Evolutionary conservation across 2,797 vertebrate genomes (phyloP).

Genomic region (Anableps anableps): DNA sequence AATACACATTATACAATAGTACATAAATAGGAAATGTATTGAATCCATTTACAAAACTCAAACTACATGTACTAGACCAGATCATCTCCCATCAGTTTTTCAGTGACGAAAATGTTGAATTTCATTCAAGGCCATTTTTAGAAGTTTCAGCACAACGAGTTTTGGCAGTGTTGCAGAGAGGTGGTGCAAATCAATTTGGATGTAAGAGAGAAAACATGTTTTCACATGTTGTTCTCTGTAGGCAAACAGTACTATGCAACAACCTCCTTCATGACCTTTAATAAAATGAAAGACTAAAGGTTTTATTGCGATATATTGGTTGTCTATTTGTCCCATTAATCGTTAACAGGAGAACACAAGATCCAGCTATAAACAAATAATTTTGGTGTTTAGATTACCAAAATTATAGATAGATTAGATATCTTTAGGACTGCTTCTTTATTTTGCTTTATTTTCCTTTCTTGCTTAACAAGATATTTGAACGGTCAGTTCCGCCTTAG

Average conservation of each 20-base stretch:
- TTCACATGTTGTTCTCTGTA: constrained; percentile 62
- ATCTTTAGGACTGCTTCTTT: not conserved
- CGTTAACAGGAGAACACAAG: not conserved
- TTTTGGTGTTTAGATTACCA: not conserved
- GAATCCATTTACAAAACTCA: not conserved
- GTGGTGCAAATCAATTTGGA: constrained; percentile 45
- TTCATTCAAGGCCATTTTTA: constrained; percentile 16
- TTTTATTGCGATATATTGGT: constrained; percentile 13
- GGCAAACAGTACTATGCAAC: constrained; percentile 68
- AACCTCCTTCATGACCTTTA: constrained; percentile 48
- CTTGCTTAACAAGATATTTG: not conserved
- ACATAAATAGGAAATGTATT: not conserved
- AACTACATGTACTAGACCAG: not conserved
- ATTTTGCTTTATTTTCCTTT: not conserved
- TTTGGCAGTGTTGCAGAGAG: constrained; percentile 49
- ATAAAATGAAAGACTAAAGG: constrained; percentile 27
- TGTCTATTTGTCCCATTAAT: constrained; percentile 17
- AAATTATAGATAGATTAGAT: not conserved
- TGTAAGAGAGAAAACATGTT: constrained; percentile 72
- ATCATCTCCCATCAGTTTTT: not conserved
- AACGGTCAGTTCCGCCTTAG: not conserved
- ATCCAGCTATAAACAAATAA: not conserved
- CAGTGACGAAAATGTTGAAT: not conserved
- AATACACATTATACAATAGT: not conserved
- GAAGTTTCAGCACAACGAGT: constrained; percentile 53